phyloP scores from a whole-genome alignment of 2,113 vertebrate genomes.

The Zosterops hypoxanthus region DNA sequence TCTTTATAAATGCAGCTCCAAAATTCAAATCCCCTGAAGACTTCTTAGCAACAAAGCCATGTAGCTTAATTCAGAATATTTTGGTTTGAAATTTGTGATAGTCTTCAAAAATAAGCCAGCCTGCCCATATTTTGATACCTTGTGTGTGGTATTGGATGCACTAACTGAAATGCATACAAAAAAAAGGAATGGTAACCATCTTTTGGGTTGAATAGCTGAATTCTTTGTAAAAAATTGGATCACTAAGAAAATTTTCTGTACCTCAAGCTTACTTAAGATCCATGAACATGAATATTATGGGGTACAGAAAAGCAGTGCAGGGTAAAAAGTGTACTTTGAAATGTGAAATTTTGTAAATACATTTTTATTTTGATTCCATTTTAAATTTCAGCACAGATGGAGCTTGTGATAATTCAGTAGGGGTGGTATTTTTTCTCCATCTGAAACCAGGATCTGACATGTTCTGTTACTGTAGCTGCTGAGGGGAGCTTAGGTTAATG shows the following conservation, averaged over 20 bases:
- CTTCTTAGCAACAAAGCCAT: background rate
- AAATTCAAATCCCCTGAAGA: background rate
- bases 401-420: slow-evolving; percentile 14
- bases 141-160: background rate
- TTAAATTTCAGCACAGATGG: slow-evolving; percentile 37
- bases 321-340: background rate
- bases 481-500: slow-evolving; percentile 45
- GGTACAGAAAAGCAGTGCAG: background rate
- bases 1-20: background rate
- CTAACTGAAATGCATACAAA: background rate
- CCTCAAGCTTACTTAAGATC: background rate
- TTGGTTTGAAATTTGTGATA: background rate
- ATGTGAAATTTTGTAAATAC: background rate
- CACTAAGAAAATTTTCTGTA: background rate
- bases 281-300: background rate
- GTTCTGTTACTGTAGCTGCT: slow-evolving; percentile 5
- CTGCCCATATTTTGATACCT: background rate
- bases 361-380: slow-evolving; percentile 17
- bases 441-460: slow-evolving; percentile 6
- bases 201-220: background rate
- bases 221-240: background rate
- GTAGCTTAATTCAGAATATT: background rate
- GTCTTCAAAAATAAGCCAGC: background rate
- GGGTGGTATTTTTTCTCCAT: slow-evolving; percentile 16
- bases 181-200: background rate